A percentile compares a stretch with the other conserved stretches of the same genome.
Evolutionary conservation across 2,888 invertebrate species (phyloP).

Genomic region (Pediacus dermestoides): DNA sequence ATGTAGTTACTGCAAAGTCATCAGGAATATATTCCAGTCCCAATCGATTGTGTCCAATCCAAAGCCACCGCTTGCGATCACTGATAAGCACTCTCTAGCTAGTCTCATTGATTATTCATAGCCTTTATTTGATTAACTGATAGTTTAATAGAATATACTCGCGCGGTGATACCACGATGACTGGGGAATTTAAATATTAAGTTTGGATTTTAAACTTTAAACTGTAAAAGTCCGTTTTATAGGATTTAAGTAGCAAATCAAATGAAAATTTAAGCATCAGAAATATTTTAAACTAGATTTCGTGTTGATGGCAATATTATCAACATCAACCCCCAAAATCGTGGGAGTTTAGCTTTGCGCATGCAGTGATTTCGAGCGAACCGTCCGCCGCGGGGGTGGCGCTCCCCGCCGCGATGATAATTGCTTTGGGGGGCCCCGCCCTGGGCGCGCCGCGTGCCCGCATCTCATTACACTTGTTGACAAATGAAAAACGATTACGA

Average conservation of each 20-base stretch:
- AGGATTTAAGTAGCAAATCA: no score
- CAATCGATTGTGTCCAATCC: slow-evolving; percentile 35
- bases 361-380: no score
- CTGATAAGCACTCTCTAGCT: slow-evolving; percentile 33
- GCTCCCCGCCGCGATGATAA: slow-evolving; percentile 45
- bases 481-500: slow-evolving; percentile 46
- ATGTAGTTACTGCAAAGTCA: slow-evolving; percentile 29
- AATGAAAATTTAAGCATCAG: no score
- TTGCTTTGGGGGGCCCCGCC: slow-evolving; percentile 47
- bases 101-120: slow-evolving; percentile 43
- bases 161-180: slow-evolving; percentile 29
- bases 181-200: no score
- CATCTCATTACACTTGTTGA: slow-evolving; percentile 52
- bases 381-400: no score
- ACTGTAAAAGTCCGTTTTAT: no score
- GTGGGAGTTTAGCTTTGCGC: no score
- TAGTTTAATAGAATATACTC: slow-evolving; percentile 39
- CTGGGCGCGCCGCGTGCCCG: slow-evolving; percentile 49
- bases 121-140: slow-evolving; percentile 39
- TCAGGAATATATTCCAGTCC: no score
- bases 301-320: no score
- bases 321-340: no score
- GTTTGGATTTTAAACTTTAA: no score
- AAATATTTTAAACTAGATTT: no score
- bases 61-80: slow-evolving; percentile 33